Evolutionary conservation across 2,797 vertebrate genomes (phyloP).

Genomic region (Hafferia zeledoni): DNA sequence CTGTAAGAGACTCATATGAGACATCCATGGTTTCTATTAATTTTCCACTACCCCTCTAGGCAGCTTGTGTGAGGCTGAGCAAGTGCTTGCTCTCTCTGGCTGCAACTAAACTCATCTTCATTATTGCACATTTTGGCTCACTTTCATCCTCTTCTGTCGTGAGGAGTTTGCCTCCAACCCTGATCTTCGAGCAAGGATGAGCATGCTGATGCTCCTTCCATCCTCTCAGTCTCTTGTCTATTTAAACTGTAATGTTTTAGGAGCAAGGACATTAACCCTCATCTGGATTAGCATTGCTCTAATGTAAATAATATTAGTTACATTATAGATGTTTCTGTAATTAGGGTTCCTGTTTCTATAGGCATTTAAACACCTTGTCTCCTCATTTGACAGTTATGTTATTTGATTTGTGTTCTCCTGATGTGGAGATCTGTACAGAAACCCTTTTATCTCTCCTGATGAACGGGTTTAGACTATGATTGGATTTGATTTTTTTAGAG

Average conservation of each 20-base stretch:
- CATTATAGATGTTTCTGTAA: constrained; percentile 69
- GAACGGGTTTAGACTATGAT: constrained; percentile 3
- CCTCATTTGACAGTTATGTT: constrained; percentile 56
- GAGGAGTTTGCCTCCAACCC: neutral
- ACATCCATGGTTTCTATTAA: neutral
- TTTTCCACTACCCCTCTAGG: neutral
- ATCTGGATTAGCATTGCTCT: constrained; percentile 51
- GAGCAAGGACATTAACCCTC: constrained; percentile 66
- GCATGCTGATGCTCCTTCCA: constrained; percentile 6
- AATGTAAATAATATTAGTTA: constrained; percentile 74
- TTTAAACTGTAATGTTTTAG: constrained; percentile 71
- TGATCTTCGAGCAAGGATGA: constrained; percentile 1
- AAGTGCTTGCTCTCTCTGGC: neutral
- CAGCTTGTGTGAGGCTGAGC: neutral
- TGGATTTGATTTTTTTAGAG: constrained; percentile 46
- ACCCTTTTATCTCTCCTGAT: constrained; percentile 35
- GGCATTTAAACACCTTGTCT: constrained; percentile 57
- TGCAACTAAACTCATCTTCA: constrained; percentile 1
- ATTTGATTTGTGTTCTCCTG: constrained; percentile 66
- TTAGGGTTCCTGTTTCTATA: constrained; percentile 68
- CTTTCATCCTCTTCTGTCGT: neutral
- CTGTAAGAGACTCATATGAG: neutral
- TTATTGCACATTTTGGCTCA: neutral
- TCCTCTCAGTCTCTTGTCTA: constrained; percentile 20
- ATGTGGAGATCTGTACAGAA: constrained; percentile 36